These are phyloP conservation scores for Sminthurinus aureus DNA, from an alignment of 2,888 invertebrate species.

Conservation along the genomic window DNA sequence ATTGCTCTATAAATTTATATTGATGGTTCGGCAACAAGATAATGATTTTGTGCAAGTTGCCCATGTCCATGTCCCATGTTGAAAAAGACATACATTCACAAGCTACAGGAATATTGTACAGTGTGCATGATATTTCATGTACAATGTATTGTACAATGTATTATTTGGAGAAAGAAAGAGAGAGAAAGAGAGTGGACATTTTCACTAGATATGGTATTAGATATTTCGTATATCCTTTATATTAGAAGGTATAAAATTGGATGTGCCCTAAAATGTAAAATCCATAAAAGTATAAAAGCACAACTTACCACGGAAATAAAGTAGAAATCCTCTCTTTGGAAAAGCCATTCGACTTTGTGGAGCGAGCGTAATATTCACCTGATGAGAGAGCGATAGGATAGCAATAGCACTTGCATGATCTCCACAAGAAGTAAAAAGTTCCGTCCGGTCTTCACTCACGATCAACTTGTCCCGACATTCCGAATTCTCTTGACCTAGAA, in stretches of 20 bases:
- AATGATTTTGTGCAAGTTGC: no score
- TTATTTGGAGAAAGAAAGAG: not conserved
- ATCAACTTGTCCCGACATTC: constrained; percentile 55
- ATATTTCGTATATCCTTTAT: not conserved
- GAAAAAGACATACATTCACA: no score
- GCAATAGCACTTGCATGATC: constrained; percentile 57
- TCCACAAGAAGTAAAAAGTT: constrained; percentile 59
- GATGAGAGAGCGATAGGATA: constrained; percentile 54
- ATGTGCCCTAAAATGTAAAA: not conserved
- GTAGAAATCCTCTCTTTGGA: constrained; percentile 59
- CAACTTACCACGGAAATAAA: constrained; percentile 57
- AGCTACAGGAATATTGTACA: no score
- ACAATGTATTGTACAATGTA: no score
- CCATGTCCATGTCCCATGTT: no score
- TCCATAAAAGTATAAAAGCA: not conserved
- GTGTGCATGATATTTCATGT: no score
- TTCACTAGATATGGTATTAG: no score
- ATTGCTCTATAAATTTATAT: no score
- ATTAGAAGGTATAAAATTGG: not conserved
- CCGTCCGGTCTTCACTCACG: constrained; percentile 54
- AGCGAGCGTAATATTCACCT: constrained; percentile 55
- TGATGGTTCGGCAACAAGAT: no score
- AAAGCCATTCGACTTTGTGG: constrained; percentile 56
- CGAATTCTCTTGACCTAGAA: constrained; percentile 55
- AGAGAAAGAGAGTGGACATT: not conserved